Conservation (phyloP, 2,888 invertebrate species). For the Tromatobia lineatoria region DNA sequence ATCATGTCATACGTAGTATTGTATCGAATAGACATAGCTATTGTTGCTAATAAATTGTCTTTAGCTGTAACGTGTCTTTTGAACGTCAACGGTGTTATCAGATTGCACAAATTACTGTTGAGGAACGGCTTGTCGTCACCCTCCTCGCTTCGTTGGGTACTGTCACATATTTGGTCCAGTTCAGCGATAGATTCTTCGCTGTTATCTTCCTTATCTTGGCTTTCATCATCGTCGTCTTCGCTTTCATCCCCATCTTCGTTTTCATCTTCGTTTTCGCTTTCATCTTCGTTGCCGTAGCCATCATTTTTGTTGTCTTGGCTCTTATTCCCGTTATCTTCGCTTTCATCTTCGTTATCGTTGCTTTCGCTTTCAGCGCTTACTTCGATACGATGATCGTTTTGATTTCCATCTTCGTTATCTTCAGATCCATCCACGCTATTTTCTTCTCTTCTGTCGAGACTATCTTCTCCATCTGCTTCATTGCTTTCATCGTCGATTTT, state of each 20-base stretch:
- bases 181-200: no score
- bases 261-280: no score
- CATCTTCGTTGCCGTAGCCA: neutral
- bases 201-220: no score
- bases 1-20: constrained; percentile 36
- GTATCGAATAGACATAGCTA: constrained; percentile 34
- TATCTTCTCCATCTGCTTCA: neutral
- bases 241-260: no score
- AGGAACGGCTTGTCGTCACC: neutral
- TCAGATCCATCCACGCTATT: neutral
- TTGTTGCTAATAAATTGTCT: constrained; percentile 32
- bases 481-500: neutral
- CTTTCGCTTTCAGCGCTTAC: neutral
- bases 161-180: no score
- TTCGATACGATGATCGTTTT: neutral
- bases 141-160: no score
- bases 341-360: neutral
- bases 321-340: neutral
- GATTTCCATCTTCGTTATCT: constrained; percentile 2
- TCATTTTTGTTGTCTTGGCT: neutral
- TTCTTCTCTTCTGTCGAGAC: neutral
- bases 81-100: neutral
- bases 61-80: constrained; percentile 10
- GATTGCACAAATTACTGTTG: neutral
- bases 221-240: neutral